Evolutionary conservation across 2,888 invertebrate species (phyloP).

Genomic region (Leptopilina drosophilae): DNA sequence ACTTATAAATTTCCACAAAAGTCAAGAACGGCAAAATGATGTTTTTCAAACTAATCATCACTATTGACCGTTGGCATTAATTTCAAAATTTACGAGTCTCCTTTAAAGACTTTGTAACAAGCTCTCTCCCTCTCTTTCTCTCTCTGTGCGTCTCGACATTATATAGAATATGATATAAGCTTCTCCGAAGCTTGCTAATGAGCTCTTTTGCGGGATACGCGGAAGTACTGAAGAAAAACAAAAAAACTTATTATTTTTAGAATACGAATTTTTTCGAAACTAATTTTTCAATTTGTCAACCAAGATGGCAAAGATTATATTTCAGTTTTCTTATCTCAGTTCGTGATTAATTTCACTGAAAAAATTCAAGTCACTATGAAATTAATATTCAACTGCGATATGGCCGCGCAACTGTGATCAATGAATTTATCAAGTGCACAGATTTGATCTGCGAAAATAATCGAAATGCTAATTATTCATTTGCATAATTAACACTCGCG

Average conservation of each 20-base stretch:
- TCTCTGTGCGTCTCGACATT: not conserved
- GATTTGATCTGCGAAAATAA: conserved; percentile 65
- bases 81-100: conserved; percentile 38
- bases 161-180: conserved; percentile 21
- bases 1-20: conserved; percentile 39
- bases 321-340: not conserved
- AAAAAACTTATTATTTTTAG: not conserved
- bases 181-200: conserved; percentile 22
- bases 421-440: conserved; percentile 45
- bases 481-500: conserved; percentile 73
- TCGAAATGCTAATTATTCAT: conserved; percentile 74
- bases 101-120: conserved; percentile 39
- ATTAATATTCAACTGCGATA: conserved; percentile 24
- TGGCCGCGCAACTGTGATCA: conserved; percentile 21
- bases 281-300: not conserved
- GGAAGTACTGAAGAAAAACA: conserved; percentile 3
- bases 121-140: not conserved
- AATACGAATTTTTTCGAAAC: not conserved
- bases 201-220: conserved; percentile 29
- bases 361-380: not conserved
- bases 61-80: conserved; percentile 12
- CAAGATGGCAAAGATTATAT: not conserved
- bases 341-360: too few relatives aligned
- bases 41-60: conserved; percentile 30
- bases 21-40: not conserved